phyloP scores from a whole-genome alignment of 2,113 vertebrate genomes.

The Xyrauchen texanus region DNA sequence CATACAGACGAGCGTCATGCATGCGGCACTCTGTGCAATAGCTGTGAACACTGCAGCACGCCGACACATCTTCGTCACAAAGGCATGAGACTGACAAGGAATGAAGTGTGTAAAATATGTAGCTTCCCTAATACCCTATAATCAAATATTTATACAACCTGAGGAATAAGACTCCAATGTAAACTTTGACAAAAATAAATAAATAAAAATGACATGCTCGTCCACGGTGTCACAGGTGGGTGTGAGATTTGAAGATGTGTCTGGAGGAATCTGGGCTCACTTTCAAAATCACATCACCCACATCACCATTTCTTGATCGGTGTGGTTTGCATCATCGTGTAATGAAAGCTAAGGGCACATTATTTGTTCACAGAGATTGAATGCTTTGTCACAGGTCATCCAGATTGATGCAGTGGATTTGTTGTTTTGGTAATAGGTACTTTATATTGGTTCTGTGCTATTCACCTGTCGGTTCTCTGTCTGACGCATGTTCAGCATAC shows the following conservation, averaged over 20 bases:
- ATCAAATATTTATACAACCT: constrained; percentile 59
- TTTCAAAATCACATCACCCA: constrained; percentile 10
- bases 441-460: constrained; percentile 31
- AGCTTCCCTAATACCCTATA: constrained; percentile 62
- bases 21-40: constrained; percentile 50
- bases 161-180: constrained; percentile 12
- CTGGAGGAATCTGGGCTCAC: not conserved
- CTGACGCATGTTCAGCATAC: too few relatives aligned
- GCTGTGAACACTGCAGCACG: constrained; percentile 47
- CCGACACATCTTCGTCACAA: constrained; percentile 40
- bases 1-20: constrained; percentile 51
- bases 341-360: not conserved
- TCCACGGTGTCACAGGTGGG: not conserved
- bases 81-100: constrained; percentile 13
- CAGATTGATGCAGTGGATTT: constrained; percentile 50
- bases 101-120: constrained; percentile 19
- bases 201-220: constrained; percentile 32
- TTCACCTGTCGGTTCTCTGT: not conserved
- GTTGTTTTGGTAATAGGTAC: constrained; percentile 37
- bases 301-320: not conserved
- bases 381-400: constrained; percentile 7
- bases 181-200: constrained; percentile 33
- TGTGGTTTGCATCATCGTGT: not conserved
- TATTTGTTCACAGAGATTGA: not conserved
- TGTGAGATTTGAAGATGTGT: not conserved